Evolutionary conservation across 1,140 invertebrate genomes (phyloP).

Genomic region (Archivesica marissinica): DNA sequence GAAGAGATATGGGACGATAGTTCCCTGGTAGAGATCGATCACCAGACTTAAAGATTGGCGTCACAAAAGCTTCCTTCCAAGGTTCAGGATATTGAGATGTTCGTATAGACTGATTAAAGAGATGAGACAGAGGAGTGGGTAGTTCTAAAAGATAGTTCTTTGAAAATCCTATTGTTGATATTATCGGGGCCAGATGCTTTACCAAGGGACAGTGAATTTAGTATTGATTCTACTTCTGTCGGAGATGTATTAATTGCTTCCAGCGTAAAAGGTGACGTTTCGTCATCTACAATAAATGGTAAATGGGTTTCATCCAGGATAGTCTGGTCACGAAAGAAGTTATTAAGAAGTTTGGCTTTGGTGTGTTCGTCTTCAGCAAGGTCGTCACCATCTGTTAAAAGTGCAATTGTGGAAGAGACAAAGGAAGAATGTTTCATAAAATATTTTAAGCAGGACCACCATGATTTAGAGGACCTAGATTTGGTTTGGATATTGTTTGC

Average conservation of each 20-base stretch:
- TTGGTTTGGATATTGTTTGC: conserved; percentile 15
- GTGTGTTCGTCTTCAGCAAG: background rate
- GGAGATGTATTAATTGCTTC: background rate
- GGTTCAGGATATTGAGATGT: too few relatives aligned
- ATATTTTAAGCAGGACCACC: background rate
- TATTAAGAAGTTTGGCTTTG: conserved; percentile 22
- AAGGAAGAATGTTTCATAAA: conserved; percentile 1
- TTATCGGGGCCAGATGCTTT: too few relatives aligned
- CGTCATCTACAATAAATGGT: background rate
- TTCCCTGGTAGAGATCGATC: conserved; percentile 9
- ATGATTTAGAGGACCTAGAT: background rate
- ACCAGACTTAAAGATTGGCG: conserved; percentile 5
- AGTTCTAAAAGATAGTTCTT: too few relatives aligned
- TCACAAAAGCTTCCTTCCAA: conserved; percentile 27
- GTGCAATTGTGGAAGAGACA: conserved; percentile 1
- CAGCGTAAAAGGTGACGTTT: background rate
- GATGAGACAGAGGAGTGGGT: too few relatives aligned
- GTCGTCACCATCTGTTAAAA: background rate
- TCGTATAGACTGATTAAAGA: too few relatives aligned
- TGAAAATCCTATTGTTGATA: too few relatives aligned
- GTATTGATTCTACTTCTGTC: background rate
- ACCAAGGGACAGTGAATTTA: background rate
- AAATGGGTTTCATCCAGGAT: background rate
- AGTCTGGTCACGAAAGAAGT: conserved; percentile 20
- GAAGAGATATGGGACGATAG: conserved; percentile 29